Evolutionary conservation across 2,888 invertebrate species (phyloP).

Genomic region (Anthophora plumipes): DNA sequence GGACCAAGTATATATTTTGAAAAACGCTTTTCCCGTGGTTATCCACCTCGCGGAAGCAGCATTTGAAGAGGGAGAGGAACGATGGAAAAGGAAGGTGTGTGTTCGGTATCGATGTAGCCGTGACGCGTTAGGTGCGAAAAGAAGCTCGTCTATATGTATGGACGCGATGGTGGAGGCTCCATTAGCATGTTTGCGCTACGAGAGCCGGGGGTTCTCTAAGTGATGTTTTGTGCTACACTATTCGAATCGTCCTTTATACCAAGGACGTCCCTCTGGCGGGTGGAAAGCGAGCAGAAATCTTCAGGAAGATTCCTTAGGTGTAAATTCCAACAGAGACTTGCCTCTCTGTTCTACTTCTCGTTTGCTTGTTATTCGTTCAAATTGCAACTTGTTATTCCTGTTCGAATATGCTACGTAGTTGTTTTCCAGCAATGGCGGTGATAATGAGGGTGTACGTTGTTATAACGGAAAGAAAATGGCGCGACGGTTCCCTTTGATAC

Average conservation of each 20-base stretch:
- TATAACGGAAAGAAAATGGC: neutral
- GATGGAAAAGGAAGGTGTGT: slow-evolving; percentile 15
- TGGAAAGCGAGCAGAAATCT: slow-evolving; percentile 46
- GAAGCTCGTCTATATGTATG: slow-evolving; percentile 67
- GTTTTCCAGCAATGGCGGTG: neutral
- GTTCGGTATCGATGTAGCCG: slow-evolving; percentile 64
- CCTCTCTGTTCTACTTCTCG: slow-evolving; percentile 18
- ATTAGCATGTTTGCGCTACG: slow-evolving; percentile 83
- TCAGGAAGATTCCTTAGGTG: slow-evolving; percentile 32
- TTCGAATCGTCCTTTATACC: slow-evolving; percentile 76
- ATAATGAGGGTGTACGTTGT: slow-evolving; percentile 42
- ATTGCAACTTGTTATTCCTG: slow-evolving; percentile 38
- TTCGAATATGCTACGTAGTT: slow-evolving; percentile 10
- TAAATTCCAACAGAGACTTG: neutral
- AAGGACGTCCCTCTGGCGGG: slow-evolving; percentile 43
- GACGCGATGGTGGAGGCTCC: slow-evolving; percentile 74
- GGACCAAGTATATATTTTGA: slow-evolving; percentile 58
- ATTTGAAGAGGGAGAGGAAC: neutral
- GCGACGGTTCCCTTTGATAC: slow-evolving; percentile 16
- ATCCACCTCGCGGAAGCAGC: slow-evolving; percentile 10
- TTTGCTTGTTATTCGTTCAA: slow-evolving; percentile 51
- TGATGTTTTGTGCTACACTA: slow-evolving; percentile 81
- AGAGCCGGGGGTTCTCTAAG: slow-evolving; percentile 78
- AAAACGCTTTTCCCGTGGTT: slow-evolving; percentile 49
- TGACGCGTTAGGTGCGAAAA: slow-evolving; percentile 67